Percentiles rank a stretch among this genome's conserved stretches.
Conservation (phyloP, 2,888 invertebrate species). For the Terebella lapidaria region DNA sequence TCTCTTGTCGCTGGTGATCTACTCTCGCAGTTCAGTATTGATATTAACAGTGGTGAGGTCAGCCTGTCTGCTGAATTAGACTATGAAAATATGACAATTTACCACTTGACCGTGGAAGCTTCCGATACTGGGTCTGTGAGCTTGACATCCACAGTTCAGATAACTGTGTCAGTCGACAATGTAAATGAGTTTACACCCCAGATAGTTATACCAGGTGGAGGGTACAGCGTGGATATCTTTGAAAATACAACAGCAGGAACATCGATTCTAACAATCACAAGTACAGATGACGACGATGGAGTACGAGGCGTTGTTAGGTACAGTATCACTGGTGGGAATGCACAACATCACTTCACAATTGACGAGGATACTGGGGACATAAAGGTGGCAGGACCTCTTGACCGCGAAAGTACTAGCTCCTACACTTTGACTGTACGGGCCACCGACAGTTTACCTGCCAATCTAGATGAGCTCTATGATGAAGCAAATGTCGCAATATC, state of each 20-base stretch:
- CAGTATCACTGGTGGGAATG: conserved; percentile 33
- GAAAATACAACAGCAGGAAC: conserved; percentile 31
- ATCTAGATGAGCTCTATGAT: conserved; percentile 22
- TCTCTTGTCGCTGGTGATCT: conserved; percentile 27
- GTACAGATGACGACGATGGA: conserved; percentile 33
- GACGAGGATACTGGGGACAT: conserved; percentile 20
- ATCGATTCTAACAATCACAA: conserved; percentile 28
- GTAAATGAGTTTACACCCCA: conserved; percentile 39
- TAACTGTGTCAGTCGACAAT: conserved; percentile 29
- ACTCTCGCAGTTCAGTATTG: conserved; percentile 28
- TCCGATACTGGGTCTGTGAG: conserved; percentile 30
- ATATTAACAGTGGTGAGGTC: conserved; percentile 28
- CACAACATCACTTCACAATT: conserved; percentile 28
- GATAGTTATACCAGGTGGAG: conserved; percentile 22
- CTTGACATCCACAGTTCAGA: conserved; percentile 24
- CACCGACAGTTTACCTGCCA: conserved; percentile 20
- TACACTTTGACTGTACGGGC: conserved; percentile 27
- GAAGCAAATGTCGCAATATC: conserved; percentile 29
- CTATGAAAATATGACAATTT: conserved; percentile 30
- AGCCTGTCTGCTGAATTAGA: conserved; percentile 27
- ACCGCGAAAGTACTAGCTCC: conserved; percentile 23
- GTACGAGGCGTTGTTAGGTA: conserved; percentile 30
- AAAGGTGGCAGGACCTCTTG: conserved; percentile 22
- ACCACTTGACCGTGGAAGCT: conserved; percentile 29
- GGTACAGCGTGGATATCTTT: conserved; percentile 25